Evolutionary conservation across 2,797 vertebrate species (phyloP), one percentile per base, ranked within the genome.

Genomic region (Poeciliopsis infans): DNA sequence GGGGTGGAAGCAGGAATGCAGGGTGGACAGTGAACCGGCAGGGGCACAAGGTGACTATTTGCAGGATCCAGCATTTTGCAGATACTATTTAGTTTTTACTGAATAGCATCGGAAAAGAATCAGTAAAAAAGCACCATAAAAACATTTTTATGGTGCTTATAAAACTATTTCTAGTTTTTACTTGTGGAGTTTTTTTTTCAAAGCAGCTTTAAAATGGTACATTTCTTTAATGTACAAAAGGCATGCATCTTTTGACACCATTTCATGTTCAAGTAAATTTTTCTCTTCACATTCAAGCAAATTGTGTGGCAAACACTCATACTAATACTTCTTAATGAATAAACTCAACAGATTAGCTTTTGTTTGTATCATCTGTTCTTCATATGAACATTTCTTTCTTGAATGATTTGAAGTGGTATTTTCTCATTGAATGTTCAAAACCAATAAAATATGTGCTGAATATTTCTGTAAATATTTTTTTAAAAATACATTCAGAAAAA

Each of bases 21-120:
- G 77, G 85, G 16, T 92, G 92, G 93, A 89, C 92, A 23, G 51
- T 91, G 68, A 88, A 88, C 77, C 82, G 0, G 25, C 80, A 80
- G 23, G 87, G 31, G 0, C 87, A 82, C 33, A 84, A 90, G 89
- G 92, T 93, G 78, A 89, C 8, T 4, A 23, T 31, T 0, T 4
- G 57, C 76, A 18, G 59, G 59, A 36, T 16, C 28, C 31, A 64
- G 16, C 16, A 7, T 64, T 36, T 64, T 36, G 59, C 15, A 33
- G 31, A 64, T 20, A 16, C 15, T 64, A 36, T 64, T 64, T 31
- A 36, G 31, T 82, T 71, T 20, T 45, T 31, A 49, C 11, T 12
- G 66, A 39, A 39, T 39, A 7, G 39, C 39, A 39, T 39, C 6
- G 0, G 39, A 41, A 41, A 41, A 41, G 39, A 7, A 41, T 41